Conservation (phyloP, 2,113 vertebrate species). For the Orientallactaga bullata region DNA sequence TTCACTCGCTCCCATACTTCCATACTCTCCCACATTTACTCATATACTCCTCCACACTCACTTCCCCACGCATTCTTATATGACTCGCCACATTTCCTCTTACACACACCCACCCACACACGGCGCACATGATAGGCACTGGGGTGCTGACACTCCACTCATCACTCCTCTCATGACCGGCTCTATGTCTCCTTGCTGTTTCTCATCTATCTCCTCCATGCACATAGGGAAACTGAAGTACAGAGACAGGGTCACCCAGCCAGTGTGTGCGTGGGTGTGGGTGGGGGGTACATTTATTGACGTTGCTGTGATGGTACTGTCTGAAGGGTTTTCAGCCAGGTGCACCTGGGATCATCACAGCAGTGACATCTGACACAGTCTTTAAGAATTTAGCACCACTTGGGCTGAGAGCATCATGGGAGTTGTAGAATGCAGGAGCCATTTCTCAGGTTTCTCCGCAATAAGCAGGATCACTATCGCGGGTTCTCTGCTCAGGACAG, state of each 20-base stretch:
- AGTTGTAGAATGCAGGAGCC: not conserved
- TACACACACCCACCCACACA: not conserved
- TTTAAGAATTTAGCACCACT: not conserved
- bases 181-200: fast-evolving
- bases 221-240: not conserved
- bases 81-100: no score
- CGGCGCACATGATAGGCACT: not conserved
- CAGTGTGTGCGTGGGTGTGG: no score
- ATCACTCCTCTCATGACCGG: not conserved
- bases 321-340: not conserved
- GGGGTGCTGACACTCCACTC: not conserved
- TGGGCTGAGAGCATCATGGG: not conserved
- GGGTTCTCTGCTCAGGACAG: not conserved
- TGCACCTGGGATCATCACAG: fast-evolving
- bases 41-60: not conserved
- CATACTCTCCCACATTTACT: no score
- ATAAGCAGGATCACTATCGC: not conserved
- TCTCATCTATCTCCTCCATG: no score
- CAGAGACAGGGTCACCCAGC: not conserved
- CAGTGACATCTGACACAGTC: not conserved
- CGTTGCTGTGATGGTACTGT: not conserved
- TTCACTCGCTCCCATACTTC: no score
- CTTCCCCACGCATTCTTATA: not conserved
- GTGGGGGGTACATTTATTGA: not conserved
- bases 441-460: not conserved